Evolutionary conservation across 2,888 invertebrate genomes (phyloP).

Genomic region (Autographa gamma): DNA sequence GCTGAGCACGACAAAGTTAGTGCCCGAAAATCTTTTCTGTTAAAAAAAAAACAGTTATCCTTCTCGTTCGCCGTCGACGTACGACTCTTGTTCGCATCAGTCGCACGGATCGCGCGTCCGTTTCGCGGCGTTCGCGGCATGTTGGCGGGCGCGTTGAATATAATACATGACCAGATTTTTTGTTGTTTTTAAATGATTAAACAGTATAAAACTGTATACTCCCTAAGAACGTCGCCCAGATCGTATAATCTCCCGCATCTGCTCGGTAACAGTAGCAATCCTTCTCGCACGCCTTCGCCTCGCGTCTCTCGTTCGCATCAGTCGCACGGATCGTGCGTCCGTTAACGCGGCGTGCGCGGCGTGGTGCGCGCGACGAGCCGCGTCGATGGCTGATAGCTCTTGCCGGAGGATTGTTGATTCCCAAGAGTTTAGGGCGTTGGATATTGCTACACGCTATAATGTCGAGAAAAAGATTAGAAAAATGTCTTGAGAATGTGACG

Average conservation of each 20-base stretch:
- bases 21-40: too few relatives aligned
- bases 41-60: too few relatives aligned
- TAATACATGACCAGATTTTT: too few relatives aligned
- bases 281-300: slow-evolving; percentile 62
- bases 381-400: slow-evolving; percentile 71
- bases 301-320: slow-evolving; percentile 64
- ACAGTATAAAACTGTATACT: background rate
- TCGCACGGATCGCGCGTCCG: too few relatives aligned
- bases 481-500: too few relatives aligned
- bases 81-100: too few relatives aligned
- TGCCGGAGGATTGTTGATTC: slow-evolving; percentile 70
- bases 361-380: slow-evolving; percentile 67
- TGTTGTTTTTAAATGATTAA: too few relatives aligned
- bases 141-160: too few relatives aligned
- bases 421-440: slow-evolving; percentile 78
- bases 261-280: slow-evolving; percentile 72
- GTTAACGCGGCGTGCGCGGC: slow-evolving; percentile 70
- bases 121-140: too few relatives aligned
- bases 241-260: slow-evolving; percentile 74
- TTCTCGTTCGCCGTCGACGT: too few relatives aligned
- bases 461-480: background rate
- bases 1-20: too few relatives aligned
- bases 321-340: slow-evolving; percentile 62
- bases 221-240: slow-evolving; percentile 27
- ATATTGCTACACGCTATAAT: slow-evolving; percentile 76